phyloP scores from a whole-genome alignment of 2,797 vertebrate genomes.

The Silurus aristotelis region DNA sequence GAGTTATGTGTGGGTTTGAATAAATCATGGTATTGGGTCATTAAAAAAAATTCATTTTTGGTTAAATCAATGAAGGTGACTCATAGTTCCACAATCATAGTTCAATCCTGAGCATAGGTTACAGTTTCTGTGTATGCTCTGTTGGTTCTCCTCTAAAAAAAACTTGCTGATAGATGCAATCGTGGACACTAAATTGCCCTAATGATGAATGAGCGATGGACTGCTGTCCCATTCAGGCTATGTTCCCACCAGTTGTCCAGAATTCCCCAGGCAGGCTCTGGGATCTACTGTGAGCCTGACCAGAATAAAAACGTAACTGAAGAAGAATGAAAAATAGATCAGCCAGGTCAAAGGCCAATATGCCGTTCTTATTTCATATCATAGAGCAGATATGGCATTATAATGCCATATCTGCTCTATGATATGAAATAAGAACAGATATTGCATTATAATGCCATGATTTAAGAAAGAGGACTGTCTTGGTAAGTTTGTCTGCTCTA shows the following conservation, averaged over 20 bases:
- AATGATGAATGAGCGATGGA: neutral
- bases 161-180: neutral
- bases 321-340: neutral
- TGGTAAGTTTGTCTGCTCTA: too few relatives aligned
- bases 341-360: neutral
- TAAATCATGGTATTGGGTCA: neutral
- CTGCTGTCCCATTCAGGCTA: neutral
- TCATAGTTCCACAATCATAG: neutral
- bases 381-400: neutral
- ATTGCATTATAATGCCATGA: neutral
- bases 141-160: neutral
- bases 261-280: neutral
- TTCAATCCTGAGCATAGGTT: neutral
- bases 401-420: too few relatives aligned
- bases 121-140: neutral
- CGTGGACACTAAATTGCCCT: neutral
- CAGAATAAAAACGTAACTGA: neutral
- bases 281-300: neutral
- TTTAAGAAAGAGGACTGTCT: neutral
- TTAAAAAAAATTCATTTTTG: neutral
- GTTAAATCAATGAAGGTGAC: neutral
- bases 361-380: neutral
- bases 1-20: neutral
- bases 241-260: neutral
- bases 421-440: too few relatives aligned